A percentile compares a stretch with the other conserved stretches of the same genome.
These are phyloP conservation scores for Synergus laeviventris DNA, from an alignment of 2,888 invertebrate genomes.

Conservation along the genomic window DNA sequence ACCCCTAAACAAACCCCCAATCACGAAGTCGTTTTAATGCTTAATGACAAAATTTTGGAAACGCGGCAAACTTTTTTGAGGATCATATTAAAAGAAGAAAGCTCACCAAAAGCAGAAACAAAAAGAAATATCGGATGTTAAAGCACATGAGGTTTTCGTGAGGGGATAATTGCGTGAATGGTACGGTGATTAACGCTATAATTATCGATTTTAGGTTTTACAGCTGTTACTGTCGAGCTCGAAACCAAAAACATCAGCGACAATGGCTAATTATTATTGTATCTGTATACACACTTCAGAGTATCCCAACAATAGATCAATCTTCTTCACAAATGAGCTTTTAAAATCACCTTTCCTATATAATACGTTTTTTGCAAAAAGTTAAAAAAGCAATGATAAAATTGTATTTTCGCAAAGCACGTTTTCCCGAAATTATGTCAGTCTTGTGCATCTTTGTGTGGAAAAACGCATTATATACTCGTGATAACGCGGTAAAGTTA, in stretches of 20 bases:
- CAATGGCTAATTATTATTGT: neutral
- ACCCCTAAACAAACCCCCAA: too few species aligned
- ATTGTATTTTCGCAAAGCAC: neutral
- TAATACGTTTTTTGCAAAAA: neutral
- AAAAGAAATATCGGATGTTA: too few species aligned
- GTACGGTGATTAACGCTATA: neutral
- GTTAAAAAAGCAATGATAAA: neutral
- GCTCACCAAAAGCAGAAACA: too few species aligned
- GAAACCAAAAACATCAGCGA: conserved; percentile 1
- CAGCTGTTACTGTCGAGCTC: neutral
- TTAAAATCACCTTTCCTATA: neutral
- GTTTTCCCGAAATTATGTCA: neutral
- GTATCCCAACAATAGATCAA: too few species aligned
- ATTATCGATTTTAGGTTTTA: conserved; percentile 2
- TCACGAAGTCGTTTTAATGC: too few species aligned
- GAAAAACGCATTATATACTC: neutral
- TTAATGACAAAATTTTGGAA: too few species aligned
- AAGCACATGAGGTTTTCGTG: neutral
- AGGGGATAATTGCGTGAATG: neutral
- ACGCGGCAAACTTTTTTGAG: too few species aligned
- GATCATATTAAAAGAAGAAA: too few species aligned
- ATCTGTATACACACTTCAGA: too few species aligned
- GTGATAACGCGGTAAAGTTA: neutral
- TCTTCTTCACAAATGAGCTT: neutral
- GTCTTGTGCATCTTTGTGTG: neutral